Base-by-base conservation (phyloP, 2,888 invertebrate genomes). In the Mythimna albipuncta region DNA sequence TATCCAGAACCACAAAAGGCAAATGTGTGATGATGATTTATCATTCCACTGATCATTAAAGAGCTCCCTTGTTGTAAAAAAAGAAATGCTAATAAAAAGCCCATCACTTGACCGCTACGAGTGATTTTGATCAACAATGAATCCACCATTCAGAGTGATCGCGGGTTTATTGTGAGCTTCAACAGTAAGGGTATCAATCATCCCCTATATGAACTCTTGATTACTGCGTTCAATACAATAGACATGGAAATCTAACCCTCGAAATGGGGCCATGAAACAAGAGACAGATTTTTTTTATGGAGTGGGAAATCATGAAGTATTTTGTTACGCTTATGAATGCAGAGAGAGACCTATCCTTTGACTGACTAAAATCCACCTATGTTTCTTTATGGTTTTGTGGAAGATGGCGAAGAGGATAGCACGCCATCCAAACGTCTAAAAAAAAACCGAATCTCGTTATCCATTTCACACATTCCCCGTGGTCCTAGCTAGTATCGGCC, bases 131-230 rank as follows among this genome's bases (percentile, higher is more conserved):
- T 68, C 57, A 44, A 87, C 87, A 86, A 86, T 79, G 61, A 65
- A 54, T 44, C 6, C 38, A 61, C 67, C n/a, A 72, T 65, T 84
- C 71, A 81, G 72, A 61, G 61, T 72, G 71, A 75, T 67, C 63
- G 71, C 71, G 59, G 63, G 57, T 80, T 75, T 77, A 83, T 77
- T 85, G 72, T 83, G 55, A 73, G 66, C 61, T 69, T 76, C 80
- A 81, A 83, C 69, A 69, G 78, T 57, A 73, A 57, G 72, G 83
- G 80, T 83, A 89, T 88, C 89, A 86, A 89, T 89, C 87, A 87
- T 88, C 64, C 72, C 63, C 77, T 85, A 77, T 86, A 86, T 85
- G 86, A 86, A 86, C 82, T 85, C 86, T 86, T 88, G 88, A 90
- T 88, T 84, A 82, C 78, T 74, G 65, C 76, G 72, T 81, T 83